Percentiles rank a stretch among this genome's conserved stretches.
phyloP scores from a whole-genome alignment of 2,888 invertebrate genomes.

The Poecilobothrus nobilitatus region DNA sequence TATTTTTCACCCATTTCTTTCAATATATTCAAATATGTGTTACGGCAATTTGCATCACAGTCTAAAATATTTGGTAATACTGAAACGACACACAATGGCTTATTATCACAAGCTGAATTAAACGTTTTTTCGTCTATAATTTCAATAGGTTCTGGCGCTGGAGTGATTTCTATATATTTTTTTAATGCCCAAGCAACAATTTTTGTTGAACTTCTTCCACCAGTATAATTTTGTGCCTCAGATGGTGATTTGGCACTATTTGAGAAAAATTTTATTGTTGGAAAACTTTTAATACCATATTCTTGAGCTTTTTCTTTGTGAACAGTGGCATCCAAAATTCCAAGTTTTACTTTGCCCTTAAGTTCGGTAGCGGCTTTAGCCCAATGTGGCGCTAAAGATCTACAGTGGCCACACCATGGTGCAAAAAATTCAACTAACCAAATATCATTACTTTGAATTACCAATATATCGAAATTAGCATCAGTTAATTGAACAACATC shows the following conservation, averaged over 20 bases:
- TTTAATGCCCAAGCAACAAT: constrained; percentile 86
- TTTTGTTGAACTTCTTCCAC: constrained; percentile 81
- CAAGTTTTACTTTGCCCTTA: constrained; percentile 93
- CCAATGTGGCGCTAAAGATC: constrained; percentile 95
- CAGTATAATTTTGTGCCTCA: constrained; percentile 77
- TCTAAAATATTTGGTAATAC: constrained; percentile 93
- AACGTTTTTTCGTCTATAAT: constrained; percentile 53
- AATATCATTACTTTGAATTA: constrained; percentile 85
- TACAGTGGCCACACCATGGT: constrained; percentile 95
- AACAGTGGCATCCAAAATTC: constrained; percentile 92
- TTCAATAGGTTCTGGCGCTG: constrained; percentile 81
- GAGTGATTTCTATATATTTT: constrained; percentile 75
- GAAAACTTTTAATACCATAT: constrained; percentile 87
- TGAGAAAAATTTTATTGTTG: constrained; percentile 89
- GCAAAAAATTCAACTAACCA: constrained; percentile 99
- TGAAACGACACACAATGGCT: constrained; percentile 84
- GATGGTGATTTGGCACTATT: constrained; percentile 62
- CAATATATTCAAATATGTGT: constrained; percentile 70
- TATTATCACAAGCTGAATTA: constrained; percentile 70
- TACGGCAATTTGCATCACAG: constrained; percentile 87
- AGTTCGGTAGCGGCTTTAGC: constrained; percentile 87
- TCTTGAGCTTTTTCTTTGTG: constrained; percentile 72
- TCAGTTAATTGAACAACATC: constrained; percentile 89
- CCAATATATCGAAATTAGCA: constrained; percentile 86
- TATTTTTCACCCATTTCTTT: constrained; percentile 75